Evolutionary conservation across 2,113 vertebrate genomes (phyloP).

Genomic region (Canis aureus): DNA sequence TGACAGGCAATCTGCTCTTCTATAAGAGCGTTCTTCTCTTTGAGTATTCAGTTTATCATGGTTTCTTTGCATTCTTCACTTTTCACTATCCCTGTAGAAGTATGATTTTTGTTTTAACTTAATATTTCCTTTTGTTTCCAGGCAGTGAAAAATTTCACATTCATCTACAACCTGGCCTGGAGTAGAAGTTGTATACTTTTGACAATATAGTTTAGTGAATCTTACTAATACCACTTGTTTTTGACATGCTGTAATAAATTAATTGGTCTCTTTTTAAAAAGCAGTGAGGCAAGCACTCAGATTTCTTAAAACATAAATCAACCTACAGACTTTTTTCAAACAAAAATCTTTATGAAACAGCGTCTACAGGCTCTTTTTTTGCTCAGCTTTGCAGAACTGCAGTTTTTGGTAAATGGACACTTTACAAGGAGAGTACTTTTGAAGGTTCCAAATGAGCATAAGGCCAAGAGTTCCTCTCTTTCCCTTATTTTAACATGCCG

Average conservation of each 20-base stretch:
- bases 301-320: constrained; percentile 13
- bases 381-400: not conserved
- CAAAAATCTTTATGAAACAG: not conserved
- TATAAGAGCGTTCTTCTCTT: not conserved
- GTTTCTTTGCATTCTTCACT: not conserved
- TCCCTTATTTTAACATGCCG: not conserved
- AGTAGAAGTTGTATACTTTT: not conserved
- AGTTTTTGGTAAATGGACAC: not conserved
- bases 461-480: not conserved
- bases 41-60: not conserved
- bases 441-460: not conserved
- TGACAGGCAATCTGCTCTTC: not conserved
- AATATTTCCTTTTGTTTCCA: not conserved
- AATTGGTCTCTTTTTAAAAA: not conserved
- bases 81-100: not conserved
- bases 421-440: not conserved
- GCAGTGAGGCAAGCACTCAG: not conserved
- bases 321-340: not conserved
- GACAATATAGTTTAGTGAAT: constrained; percentile 27
- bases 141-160: not conserved
- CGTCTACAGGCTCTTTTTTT: not conserved
- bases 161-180: not conserved
- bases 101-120: constrained; percentile 14
- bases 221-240: not conserved
- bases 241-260: constrained; percentile 24